Evolutionary conservation across 2,113 vertebrate genomes (phyloP), one percentile per base, ranked within the genome.

Genomic region (Cromileptes altivelis): DNA sequence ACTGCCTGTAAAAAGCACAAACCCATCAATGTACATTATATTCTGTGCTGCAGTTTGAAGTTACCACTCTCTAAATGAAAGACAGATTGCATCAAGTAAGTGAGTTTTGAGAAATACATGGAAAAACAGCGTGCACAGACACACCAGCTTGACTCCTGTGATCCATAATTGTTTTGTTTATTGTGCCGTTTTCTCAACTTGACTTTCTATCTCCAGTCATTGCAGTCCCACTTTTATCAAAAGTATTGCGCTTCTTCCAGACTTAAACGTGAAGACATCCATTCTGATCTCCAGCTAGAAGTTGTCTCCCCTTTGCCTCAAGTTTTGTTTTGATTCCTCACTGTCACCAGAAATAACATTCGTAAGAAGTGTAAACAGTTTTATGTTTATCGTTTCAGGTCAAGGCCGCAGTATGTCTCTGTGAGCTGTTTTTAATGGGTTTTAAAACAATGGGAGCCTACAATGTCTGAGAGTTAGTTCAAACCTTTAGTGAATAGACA

Each of bases 311-410:
- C 80, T 92, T 88, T 82, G 87, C 81, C 88, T 85, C 70, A 85
- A 81, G 86, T 87, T 90, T 75, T 89, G 61, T 81, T 91, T 92
- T 90, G 73, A 89, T 84, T 80, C 69, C 62, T 80, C 62, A 23
- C 85, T 82, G 88, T 88, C 88, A 91, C 85, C 85, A 93, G 84
- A 90, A 91, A 91, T 91, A 91, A 90, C 89, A 82, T 72, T 85
- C 50, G 42, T 90, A 87, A 90, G 89, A 90, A 84, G 84, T 81
- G 69, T 88, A 86, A 91, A 90, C 87, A 82, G 70, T 85, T 90
- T 86, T 71, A 86, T 90, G 82, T 88, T 89, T 86, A 88, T 86
- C 53, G 6, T 85, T 45, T 69, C 75, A 75, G 88, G 85, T 90
- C 90, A 86, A 76, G 81, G 78, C 86, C 23, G 70, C 82, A 62